phyloP scores from a whole-genome alignment of 2,888 invertebrate species.

The Leptinotarsa peninsularis region DNA sequence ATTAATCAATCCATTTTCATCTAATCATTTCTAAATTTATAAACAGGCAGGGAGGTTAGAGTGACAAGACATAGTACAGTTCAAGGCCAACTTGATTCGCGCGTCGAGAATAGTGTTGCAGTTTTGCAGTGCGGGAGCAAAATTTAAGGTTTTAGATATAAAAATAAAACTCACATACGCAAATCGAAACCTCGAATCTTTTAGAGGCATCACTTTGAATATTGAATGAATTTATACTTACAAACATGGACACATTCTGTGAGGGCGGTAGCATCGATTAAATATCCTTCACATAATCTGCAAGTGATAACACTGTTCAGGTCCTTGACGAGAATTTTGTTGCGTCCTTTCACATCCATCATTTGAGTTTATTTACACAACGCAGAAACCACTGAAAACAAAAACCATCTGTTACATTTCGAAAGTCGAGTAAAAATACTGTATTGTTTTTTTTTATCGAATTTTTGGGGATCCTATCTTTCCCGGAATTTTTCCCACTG shows the following conservation, averaged over 20 bases:
- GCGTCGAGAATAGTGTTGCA: too few relatives aligned
- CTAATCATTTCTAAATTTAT: too few relatives aligned
- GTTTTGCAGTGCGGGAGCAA: too few relatives aligned
- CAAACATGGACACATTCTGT: slow-evolving; percentile 95
- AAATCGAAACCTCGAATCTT: too few relatives aligned
- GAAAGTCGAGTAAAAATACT: neutral
- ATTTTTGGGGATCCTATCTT: neutral
- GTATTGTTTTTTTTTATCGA: too few relatives aligned
- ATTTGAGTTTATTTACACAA: neutral
- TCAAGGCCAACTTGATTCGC: too few relatives aligned
- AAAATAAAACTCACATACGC: too few relatives aligned
- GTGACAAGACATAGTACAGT: too few relatives aligned
- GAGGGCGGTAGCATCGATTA: slow-evolving; percentile 94
- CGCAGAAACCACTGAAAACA: slow-evolving; percentile 9
- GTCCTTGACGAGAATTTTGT: slow-evolving; percentile 74
- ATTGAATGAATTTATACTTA: slow-evolving; percentile 69
- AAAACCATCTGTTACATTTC: slow-evolving; percentile 4
- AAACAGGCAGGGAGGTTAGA: too few relatives aligned
- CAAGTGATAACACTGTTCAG: slow-evolving; percentile 90
- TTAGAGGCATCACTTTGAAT: too few relatives aligned
- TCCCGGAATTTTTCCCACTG: neutral
- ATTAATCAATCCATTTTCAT: too few relatives aligned
- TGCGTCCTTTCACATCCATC: slow-evolving; percentile 42
- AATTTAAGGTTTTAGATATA: too few relatives aligned
- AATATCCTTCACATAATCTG: slow-evolving; percentile 90